phyloP scores from a whole-genome alignment of 53 echinoderm and acorn worm species.

The Crossaster papposus region DNA sequence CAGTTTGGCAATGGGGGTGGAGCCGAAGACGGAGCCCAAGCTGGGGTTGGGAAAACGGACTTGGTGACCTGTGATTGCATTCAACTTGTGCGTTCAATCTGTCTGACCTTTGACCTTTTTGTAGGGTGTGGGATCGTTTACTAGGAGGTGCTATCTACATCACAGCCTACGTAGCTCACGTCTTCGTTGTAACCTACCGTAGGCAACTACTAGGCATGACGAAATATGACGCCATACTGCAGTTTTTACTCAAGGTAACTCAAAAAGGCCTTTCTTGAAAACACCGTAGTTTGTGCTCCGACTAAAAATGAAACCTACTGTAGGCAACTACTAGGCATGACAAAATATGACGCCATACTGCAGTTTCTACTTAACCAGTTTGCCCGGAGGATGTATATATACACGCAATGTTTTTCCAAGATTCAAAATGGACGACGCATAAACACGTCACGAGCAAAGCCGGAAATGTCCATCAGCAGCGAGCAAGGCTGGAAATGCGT shows the following conservation, averaged over 20 bases:
- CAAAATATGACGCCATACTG: constrained; percentile 57
- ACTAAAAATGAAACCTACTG: constrained; percentile 64
- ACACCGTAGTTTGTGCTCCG: neutral
- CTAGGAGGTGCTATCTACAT: constrained; percentile 80
- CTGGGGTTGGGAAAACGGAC: neutral
- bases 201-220: constrained; percentile 62
- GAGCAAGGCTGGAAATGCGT: too few relatives aligned
- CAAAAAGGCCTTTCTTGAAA: neutral
- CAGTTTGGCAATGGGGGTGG: neutral
- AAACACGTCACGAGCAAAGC: too few relatives aligned
- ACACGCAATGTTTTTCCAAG: too few relatives aligned
- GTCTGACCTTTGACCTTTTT: neutral
- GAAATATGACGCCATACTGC: constrained; percentile 58
- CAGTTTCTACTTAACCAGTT: constrained; percentile 70
- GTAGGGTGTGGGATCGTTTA: constrained; percentile 80
- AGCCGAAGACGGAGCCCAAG: too few relatives aligned
- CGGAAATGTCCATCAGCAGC: too few relatives aligned
- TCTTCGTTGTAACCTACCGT: constrained; percentile 66
- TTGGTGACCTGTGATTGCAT: neutral
- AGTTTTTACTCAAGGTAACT: constrained; percentile 75
- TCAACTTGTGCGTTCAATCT: neutral
- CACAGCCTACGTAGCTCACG: constrained; percentile 75
- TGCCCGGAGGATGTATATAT: too few relatives aligned
- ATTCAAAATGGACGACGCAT: too few relatives aligned
- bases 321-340: constrained; percentile 61